A percentile compares a stretch with the other conserved stretches of the same genome.
These are phyloP conservation scores for Mimachlamys varia DNA, from an alignment of 2,888 invertebrate species.

Conservation along the genomic window DNA sequence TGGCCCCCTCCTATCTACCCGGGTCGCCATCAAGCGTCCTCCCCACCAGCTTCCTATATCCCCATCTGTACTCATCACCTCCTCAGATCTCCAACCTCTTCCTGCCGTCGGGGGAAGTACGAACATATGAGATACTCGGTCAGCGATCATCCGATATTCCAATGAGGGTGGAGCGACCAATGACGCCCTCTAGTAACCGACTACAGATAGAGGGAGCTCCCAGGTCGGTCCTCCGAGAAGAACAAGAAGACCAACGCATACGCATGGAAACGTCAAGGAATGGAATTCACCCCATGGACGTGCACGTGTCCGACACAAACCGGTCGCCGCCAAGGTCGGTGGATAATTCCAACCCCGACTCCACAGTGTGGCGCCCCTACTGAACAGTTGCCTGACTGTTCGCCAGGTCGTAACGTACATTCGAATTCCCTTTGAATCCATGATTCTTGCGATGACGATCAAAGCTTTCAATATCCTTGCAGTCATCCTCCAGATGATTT, in stretches of 20 bases:
- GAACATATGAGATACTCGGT: constrained; percentile 70
- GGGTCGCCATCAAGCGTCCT: constrained; percentile 73
- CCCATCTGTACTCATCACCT: constrained; percentile 75
- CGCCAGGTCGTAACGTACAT: not conserved
- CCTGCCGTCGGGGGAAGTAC: constrained; percentile 68
- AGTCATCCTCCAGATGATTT: not conserved
- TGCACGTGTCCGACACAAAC: constrained; percentile 51
- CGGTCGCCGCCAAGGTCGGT: constrained; percentile 56
- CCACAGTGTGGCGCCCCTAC: constrained; percentile 73
- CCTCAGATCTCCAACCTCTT: constrained; percentile 71
- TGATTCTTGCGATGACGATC: not conserved
- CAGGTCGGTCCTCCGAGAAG: constrained; percentile 52
- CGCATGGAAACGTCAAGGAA: constrained; percentile 46
- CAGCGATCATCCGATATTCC: constrained; percentile 57
- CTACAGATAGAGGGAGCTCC: constrained; percentile 57
- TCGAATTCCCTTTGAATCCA: constrained; percentile 1
- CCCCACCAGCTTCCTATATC: constrained; percentile 77
- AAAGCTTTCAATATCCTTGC: not conserved
- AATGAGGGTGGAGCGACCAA: constrained; percentile 58
- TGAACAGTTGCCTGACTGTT: constrained; percentile 47
- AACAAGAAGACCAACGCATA: constrained; percentile 52
- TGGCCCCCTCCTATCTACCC: constrained; percentile 69
- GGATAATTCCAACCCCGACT: constrained; percentile 57
- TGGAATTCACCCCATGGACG: constrained; percentile 52
- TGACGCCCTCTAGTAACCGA: constrained; percentile 53